phyloP scores from a whole-genome alignment of 2,797 vertebrate species.

The Channallabes apus region DNA sequence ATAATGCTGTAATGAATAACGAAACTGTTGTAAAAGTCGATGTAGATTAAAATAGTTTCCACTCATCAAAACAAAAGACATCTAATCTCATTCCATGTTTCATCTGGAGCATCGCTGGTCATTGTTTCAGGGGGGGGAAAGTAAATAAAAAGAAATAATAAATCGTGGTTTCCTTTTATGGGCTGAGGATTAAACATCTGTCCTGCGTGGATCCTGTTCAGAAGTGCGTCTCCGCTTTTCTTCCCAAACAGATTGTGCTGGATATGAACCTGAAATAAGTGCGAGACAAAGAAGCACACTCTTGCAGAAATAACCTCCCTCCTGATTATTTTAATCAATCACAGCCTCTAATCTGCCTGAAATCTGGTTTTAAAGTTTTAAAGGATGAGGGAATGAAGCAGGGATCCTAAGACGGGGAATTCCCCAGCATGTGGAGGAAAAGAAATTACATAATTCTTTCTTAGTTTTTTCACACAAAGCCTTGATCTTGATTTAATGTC shows the following conservation, averaged over 20 bases:
- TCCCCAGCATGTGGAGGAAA: not conserved
- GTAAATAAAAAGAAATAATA: too few relatives aligned
- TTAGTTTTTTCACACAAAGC: not conserved
- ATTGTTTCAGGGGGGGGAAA: too few relatives aligned
- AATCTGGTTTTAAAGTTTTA: not conserved
- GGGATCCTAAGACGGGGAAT: not conserved
- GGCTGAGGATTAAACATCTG: not conserved
- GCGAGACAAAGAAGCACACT: not conserved
- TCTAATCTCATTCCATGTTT: not conserved
- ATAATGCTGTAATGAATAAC: not conserved
- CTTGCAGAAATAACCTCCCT: not conserved
- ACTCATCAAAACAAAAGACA: not conserved
- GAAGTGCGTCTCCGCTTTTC: not conserved
- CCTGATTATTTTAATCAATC: not conserved
- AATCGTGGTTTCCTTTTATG: not conserved
- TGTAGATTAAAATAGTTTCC: not conserved
- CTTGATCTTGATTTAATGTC: not conserved
- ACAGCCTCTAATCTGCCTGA: not conserved
- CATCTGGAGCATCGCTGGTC: too few relatives aligned
- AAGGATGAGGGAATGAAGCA: not conserved
- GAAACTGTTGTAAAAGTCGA: not conserved
- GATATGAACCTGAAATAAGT: not conserved
- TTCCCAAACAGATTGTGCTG: not conserved
- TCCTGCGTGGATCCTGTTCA: not conserved
- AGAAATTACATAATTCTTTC: not conserved